Conservation (phyloP, 2,113 vertebrate species). For the Lichenostomus cassidix region DNA sequence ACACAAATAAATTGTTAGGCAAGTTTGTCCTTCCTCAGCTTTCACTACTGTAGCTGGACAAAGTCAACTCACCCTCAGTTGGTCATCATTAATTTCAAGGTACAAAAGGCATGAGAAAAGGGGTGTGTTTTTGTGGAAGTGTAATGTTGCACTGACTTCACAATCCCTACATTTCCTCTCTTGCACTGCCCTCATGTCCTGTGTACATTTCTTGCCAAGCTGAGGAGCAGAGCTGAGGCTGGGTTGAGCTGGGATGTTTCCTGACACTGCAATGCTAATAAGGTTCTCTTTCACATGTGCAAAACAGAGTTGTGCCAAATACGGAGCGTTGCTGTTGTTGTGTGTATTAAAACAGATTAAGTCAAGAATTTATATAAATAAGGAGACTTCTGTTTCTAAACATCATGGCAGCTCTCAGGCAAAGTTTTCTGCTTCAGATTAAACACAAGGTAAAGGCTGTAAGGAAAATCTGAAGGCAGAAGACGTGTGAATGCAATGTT, state of each 20-base stretch:
- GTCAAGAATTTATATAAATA: conserved; percentile 54
- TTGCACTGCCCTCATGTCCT: neutral
- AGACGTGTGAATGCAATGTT: conserved; percentile 59
- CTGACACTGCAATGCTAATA: conserved; percentile 12
- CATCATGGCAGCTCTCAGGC: conserved; percentile 50
- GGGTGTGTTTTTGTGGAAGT: neutral
- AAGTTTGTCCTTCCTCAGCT: neutral
- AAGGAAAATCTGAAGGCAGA: conserved; percentile 66
- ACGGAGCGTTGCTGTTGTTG: neutral
- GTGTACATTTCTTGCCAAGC: neutral
- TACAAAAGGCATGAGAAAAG: neutral
- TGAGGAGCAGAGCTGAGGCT: neutral
- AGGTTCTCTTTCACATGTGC: conserved; percentile 20
- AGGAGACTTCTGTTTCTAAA: conserved; percentile 55
- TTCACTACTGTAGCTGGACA: neutral
- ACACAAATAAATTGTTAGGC: neutral
- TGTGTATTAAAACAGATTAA: conserved; percentile 57
- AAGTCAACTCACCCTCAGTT: neutral
- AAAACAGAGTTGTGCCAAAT: conserved; percentile 21
- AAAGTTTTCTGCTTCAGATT: conserved; percentile 31
- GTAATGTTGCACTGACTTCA: neutral
- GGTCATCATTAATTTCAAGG: neutral
- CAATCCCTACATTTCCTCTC: neutral
- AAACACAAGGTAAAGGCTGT: conserved; percentile 46
- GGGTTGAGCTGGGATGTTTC: neutral